These are phyloP conservation scores for Oryzias javanicus DNA, from an alignment of 2,113 vertebrate species.

Conservation along the genomic window DNA sequence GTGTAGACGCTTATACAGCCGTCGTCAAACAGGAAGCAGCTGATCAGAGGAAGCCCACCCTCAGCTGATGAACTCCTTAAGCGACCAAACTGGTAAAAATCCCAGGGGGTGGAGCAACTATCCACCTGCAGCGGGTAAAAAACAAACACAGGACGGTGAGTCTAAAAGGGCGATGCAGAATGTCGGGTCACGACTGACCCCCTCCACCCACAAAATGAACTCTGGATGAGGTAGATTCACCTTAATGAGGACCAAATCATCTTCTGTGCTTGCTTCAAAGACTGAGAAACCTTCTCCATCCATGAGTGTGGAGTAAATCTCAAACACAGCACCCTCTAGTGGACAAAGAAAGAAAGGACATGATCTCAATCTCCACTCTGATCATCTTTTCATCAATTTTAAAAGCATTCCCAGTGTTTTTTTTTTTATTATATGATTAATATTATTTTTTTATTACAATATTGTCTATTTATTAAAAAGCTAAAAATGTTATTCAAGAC, in stretches of 20 bases:
- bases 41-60: constrained; percentile 14
- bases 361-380: not conserved
- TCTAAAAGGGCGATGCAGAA: too few relatives aligned
- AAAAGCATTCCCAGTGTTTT: too few relatives aligned
- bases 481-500: too few relatives aligned
- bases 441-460: too few relatives aligned
- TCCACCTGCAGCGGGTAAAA: constrained; percentile 28
- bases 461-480: too few relatives aligned
- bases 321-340: constrained; percentile 9
- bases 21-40: constrained; percentile 42
- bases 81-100: constrained; percentile 28
- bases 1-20: constrained; percentile 30
- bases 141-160: too few relatives aligned
- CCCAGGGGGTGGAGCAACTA: constrained; percentile 19
- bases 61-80: not conserved
- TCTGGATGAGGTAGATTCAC: not conserved
- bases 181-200: not conserved
- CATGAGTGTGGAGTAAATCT: not conserved
- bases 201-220: too few relatives aligned
- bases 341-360: not conserved
- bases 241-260: constrained; percentile 12
- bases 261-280: not conserved
- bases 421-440: too few relatives aligned
- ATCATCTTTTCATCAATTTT: too few relatives aligned
- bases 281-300: constrained; percentile 11